phyloP scores from a whole-genome alignment of 2,113 vertebrate genomes.

The Chaetops frenatus region DNA sequence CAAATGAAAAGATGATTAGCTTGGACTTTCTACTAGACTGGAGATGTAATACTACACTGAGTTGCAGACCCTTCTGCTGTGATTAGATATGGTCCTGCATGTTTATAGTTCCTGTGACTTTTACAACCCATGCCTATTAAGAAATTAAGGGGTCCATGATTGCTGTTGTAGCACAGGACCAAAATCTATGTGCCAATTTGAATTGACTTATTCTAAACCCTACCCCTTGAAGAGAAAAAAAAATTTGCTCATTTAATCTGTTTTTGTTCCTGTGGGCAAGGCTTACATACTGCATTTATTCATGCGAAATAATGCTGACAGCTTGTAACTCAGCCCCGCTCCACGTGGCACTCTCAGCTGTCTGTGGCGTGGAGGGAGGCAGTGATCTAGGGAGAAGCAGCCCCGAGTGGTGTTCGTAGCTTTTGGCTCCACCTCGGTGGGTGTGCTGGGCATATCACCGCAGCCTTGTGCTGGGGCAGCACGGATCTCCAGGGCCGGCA shows the following conservation, averaged over 20 bases:
- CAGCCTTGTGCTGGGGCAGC: not conserved
- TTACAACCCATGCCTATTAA: not conserved
- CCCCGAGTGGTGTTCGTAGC: fast-evolving
- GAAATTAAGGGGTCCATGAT: not conserved
- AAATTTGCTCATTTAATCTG: not conserved
- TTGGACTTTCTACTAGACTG: not conserved
- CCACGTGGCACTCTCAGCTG: not conserved
- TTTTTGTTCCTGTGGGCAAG: not conserved
- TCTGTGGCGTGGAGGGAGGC: not conserved
- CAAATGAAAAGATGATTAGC: not conserved
- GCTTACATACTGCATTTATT: not conserved
- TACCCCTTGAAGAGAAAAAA: not conserved
- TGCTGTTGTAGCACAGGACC: not conserved
- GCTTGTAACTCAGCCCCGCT: not conserved
- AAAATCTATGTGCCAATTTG: not conserved
- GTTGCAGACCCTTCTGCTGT: not conserved
- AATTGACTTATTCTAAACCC: not conserved
- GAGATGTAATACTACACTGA: not conserved
- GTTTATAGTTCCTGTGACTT: not conserved
- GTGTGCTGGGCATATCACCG: fast-evolving
- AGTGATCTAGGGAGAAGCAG: not conserved
- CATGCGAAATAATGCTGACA: not conserved
- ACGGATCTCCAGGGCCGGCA: not conserved
- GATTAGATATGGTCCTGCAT: not conserved
- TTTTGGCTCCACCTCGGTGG: fast-evolving